Conservation (phyloP, 2,113 vertebrate genomes). For the Cyprinus carpio region DNA sequence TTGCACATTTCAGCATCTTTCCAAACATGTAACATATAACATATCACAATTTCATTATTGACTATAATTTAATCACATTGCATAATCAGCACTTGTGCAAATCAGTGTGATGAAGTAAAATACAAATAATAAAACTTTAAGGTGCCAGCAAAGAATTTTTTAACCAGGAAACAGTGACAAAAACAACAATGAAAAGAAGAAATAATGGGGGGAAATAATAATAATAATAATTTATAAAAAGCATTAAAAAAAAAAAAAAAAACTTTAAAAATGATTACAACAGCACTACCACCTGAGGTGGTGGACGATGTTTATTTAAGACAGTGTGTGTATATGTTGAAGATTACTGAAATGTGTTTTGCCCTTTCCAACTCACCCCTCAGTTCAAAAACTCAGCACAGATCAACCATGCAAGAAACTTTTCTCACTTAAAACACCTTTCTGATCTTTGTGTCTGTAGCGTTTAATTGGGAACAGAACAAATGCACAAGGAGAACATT, state of each 20-base stretch:
- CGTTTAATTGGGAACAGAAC: constrained; percentile 35
- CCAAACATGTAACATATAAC: not conserved
- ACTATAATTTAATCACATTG: too few relatives aligned
- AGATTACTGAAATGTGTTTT: not conserved
- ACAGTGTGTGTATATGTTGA: not conserved
- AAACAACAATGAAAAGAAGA: not conserved
- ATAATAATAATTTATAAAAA: not conserved
- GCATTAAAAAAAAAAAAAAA: not conserved
- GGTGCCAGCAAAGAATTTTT: not conserved
- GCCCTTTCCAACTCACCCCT: not conserved
- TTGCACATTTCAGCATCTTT: not conserved
- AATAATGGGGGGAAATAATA: not conserved
- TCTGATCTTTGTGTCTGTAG: constrained; percentile 14
- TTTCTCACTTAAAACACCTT: constrained; percentile 23
- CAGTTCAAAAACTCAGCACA: not conserved
- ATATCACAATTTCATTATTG: not conserved
- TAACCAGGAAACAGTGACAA: not conserved
- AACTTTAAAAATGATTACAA: not conserved
- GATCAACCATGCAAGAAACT: constrained; percentile 13
- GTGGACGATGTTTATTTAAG: not conserved
- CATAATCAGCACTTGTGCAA: not conserved
- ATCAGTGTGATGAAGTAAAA: not conserved
- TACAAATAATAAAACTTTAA: not conserved
- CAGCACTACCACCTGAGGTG: constrained; percentile 4
- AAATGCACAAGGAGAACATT: constrained; percentile 37